A percentile compares a stretch with the other conserved stretches of the same genome.
phyloP scores from a whole-genome alignment of 2,888 invertebrate genomes.

The Agrilus biguttatus region DNA sequence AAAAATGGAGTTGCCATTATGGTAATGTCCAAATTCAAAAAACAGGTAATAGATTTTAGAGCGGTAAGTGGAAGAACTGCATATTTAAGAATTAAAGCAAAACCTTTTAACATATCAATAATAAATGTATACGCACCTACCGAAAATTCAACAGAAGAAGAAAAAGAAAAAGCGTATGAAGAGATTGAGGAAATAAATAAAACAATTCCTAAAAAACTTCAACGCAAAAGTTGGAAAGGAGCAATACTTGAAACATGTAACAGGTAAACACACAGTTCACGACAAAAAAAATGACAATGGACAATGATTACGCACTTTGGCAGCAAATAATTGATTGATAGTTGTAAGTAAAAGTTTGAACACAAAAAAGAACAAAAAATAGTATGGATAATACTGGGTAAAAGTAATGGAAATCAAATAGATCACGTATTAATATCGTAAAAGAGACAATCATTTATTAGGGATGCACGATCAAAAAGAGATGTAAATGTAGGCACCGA shows the following conservation, averaged over 20 bases:
- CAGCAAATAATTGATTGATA: constrained; percentile 3
- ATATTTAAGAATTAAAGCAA: constrained; percentile 4
- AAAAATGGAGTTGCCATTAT: constrained; percentile 8
- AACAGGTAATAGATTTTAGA: constrained; percentile 5
- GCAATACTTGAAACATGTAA: constrained; percentile 3
- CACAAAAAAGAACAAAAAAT: constrained; percentile 7
- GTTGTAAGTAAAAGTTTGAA: constrained; percentile 4
- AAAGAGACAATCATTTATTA: constrained; percentile 3
- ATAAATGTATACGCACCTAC: constrained; percentile 6
- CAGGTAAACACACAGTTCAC: constrained; percentile 6
- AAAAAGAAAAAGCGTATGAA: constrained; percentile 5
- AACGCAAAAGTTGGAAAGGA: constrained; percentile 6
- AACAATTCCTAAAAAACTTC: constrained; percentile 4
- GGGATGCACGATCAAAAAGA: constrained; percentile 4
- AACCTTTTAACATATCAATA: constrained; percentile 3
- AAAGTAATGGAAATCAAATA: constrained; percentile 5
- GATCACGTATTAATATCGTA: constrained; percentile 5
- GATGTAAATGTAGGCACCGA: too few relatives aligned
- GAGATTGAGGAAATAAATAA: constrained; percentile 4
- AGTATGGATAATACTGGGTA: constrained; percentile 4
- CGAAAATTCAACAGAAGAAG: constrained; percentile 3
- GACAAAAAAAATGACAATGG: constrained; percentile 6
- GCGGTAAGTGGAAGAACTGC: constrained; percentile 6
- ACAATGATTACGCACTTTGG: constrained; percentile 5
- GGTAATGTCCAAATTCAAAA: constrained; percentile 2